Evolutionary conservation across 2,888 invertebrate species (phyloP).

Genomic region (Zygogramma bicolorata): DNA sequence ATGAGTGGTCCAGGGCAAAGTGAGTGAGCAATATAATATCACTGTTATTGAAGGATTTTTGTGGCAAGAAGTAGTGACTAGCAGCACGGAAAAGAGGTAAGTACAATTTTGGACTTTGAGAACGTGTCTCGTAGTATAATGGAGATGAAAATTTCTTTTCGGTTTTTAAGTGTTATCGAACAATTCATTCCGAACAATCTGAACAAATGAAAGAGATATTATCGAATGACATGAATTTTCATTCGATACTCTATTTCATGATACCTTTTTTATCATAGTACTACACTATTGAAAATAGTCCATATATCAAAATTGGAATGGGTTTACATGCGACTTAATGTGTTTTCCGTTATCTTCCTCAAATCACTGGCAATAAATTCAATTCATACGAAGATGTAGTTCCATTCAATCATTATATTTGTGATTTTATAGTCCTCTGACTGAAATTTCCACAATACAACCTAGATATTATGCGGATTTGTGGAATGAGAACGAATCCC

Average conservation of each 20-base stretch:
- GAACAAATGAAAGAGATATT: neutral
- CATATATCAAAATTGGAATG: constrained; percentile 28
- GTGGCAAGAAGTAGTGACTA: too few relatives aligned
- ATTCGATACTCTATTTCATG: neutral
- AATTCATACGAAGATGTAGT: constrained; percentile 30
- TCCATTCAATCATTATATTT: constrained; percentile 36
- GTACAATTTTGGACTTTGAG: too few relatives aligned
- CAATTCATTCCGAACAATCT: neutral
- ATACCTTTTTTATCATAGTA: neutral
- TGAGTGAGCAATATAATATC: too few relatives aligned
- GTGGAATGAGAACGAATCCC: constrained; percentile 23
- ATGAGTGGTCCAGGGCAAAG: too few relatives aligned
- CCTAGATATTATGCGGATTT: constrained; percentile 37
- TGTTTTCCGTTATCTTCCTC: constrained; percentile 35
- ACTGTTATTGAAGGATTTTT: too few relatives aligned
- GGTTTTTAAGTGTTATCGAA: neutral
- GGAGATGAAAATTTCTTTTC: neutral
- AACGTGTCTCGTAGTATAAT: too few relatives aligned
- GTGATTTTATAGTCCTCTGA: constrained; percentile 24
- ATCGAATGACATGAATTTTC: neutral
- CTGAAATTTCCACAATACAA: constrained; percentile 34
- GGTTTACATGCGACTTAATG: constrained; percentile 38
- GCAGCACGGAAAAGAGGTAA: too few relatives aligned
- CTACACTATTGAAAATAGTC: neutral
- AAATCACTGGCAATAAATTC: constrained; percentile 32